Conservation (phyloP, 2,113 vertebrate genomes). For the Chamaetylas fuelleborni region DNA sequence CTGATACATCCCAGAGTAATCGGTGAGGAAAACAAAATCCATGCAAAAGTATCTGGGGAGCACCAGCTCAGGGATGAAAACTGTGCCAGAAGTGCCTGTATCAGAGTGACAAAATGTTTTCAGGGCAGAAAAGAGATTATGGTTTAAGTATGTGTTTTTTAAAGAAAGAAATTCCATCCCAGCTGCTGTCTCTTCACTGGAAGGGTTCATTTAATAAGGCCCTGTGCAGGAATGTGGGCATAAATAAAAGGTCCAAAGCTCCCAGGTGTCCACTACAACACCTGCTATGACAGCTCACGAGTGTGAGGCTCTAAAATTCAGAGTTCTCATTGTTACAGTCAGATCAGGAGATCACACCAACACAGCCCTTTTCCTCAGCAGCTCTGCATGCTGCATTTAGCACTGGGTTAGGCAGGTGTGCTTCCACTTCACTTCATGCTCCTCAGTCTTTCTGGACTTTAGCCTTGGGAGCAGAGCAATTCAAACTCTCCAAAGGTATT, state of each 20-base stretch:
- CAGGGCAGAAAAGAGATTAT: background rate
- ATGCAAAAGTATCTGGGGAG: background rate
- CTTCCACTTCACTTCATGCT: background rate
- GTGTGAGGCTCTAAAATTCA: background rate
- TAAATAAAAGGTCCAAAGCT: background rate
- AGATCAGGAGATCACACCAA: background rate
- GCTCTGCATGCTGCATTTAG: background rate
- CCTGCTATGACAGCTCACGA: background rate
- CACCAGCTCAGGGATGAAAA: background rate
- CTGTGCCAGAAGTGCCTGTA: background rate
- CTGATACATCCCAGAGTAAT: background rate
- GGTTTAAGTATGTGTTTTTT: background rate
- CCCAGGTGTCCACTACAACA: background rate
- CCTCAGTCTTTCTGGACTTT: background rate
- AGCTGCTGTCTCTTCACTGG: background rate
- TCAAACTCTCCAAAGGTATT: background rate
- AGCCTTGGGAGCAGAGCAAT: background rate
- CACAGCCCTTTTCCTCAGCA: background rate
- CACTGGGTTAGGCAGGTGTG: background rate
- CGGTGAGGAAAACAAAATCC: background rate
- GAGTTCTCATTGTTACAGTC: background rate
- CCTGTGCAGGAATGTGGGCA: background rate
- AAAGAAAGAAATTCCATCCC: background rate
- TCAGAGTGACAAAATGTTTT: background rate
- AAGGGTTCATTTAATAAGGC: background rate